These are phyloP conservation scores for Lepus timidus DNA, from an alignment of 2,113 vertebrate genomes.

Conservation along the genomic window DNA sequence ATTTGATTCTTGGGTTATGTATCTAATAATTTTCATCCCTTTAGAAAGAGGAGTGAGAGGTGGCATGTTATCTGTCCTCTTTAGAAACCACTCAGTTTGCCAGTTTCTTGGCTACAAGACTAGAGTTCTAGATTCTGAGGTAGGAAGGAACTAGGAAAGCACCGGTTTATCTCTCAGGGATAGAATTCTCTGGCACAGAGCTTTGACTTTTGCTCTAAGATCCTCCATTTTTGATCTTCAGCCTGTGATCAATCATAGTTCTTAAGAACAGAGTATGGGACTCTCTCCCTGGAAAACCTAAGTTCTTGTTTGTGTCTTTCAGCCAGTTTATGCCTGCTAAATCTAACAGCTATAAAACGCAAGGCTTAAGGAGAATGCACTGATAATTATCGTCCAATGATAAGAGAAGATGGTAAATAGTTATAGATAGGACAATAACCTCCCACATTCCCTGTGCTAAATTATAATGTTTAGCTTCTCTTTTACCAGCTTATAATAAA, in stretches of 20 bases:
- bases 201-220: neutral
- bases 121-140: neutral
- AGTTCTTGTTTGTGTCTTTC: neutral
- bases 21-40: neutral
- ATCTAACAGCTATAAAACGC: neutral
- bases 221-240: neutral
- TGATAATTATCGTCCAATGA: constrained; percentile 28
- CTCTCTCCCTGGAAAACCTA: neutral
- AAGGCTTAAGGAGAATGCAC: constrained; percentile 1
- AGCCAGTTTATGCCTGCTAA: neutral
- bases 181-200: neutral
- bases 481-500: neutral
- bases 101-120: neutral
- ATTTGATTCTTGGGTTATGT: neutral
- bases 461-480: constrained; percentile 15
- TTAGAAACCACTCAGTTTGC: neutral
- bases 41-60: neutral
- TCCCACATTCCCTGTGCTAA: neutral
- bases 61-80: neutral
- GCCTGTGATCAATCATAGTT: neutral
- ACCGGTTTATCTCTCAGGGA: neutral
- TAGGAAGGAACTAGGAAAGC: neutral
- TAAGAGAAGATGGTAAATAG: neutral
- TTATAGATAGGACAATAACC: neutral
- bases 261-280: neutral